These are phyloP conservation scores for Himalopsyche anomala DNA, from an alignment of 2,888 invertebrate genomes.

Conservation along the genomic window DNA sequence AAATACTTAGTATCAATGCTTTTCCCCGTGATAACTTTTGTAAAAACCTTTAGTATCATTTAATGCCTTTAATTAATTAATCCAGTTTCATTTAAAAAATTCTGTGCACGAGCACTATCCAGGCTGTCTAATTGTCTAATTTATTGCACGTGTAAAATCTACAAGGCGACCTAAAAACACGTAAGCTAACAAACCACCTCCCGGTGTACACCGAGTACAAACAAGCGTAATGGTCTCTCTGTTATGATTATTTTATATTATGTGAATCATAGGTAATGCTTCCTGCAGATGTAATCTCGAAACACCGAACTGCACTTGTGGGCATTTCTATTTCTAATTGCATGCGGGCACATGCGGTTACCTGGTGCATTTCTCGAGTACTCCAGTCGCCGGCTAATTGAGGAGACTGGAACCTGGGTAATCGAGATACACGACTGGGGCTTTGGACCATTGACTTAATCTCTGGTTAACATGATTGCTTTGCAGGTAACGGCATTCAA, in stretches of 20 bases:
- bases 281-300: not conserved
- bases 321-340: not conserved
- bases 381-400: not conserved
- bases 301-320: slow-evolving; percentile 28
- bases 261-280: not conserved
- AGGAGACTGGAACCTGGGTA: not conserved
- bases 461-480: slow-evolving; percentile 10
- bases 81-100: too few relatives aligned
- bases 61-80: too few relatives aligned
- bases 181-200: too few relatives aligned
- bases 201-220: not conserved
- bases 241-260: not conserved
- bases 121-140: too few relatives aligned
- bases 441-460: slow-evolving; percentile 11
- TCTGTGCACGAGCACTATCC: too few relatives aligned
- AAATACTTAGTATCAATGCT: too few relatives aligned
- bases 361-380: slow-evolving; percentile 13
- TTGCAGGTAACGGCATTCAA: not conserved
- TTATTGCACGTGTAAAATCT: too few relatives aligned
- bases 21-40: too few relatives aligned
- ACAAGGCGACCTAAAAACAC: too few relatives aligned
- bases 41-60: too few relatives aligned
- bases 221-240: not conserved
- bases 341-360: not conserved
- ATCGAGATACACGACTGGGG: slow-evolving; percentile 24